Evolutionary conservation across 2,113 vertebrate species (phyloP).

Genomic region (Vidua macroura): DNA sequence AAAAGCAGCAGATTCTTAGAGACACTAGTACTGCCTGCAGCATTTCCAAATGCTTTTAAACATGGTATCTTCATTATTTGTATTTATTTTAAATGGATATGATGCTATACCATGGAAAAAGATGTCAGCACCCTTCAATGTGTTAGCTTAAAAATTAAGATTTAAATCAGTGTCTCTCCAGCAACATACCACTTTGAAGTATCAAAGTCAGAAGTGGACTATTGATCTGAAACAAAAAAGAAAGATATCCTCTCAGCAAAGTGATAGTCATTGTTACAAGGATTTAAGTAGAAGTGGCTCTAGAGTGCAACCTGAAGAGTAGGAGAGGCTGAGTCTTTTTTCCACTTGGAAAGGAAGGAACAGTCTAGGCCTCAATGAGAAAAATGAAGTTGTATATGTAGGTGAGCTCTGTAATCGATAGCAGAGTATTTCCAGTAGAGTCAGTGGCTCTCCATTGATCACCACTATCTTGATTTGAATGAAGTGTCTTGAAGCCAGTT

Average conservation of each 20-base stretch:
- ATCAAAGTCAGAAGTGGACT: neutral
- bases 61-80: neutral
- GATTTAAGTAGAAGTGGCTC: neutral
- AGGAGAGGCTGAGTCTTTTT: neutral
- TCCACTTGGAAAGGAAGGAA: neutral
- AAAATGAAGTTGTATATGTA: neutral
- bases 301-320: neutral
- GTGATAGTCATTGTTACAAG: neutral
- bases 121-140: neutral
- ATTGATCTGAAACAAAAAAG: neutral
- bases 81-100: neutral
- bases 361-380: neutral
- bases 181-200: neutral
- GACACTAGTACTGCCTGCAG: neutral
- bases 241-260: neutral
- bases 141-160: neutral
- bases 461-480: neutral
- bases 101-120: neutral
- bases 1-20: neutral
- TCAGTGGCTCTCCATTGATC: neutral
- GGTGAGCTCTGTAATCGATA: fast-evolving
- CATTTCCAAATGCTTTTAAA: neutral
- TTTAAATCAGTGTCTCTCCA: neutral
- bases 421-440: neutral
- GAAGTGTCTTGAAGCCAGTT: neutral